phyloP scores from a whole-genome alignment of 2,797 vertebrate genomes.

The Taenioides sp. region DNA sequence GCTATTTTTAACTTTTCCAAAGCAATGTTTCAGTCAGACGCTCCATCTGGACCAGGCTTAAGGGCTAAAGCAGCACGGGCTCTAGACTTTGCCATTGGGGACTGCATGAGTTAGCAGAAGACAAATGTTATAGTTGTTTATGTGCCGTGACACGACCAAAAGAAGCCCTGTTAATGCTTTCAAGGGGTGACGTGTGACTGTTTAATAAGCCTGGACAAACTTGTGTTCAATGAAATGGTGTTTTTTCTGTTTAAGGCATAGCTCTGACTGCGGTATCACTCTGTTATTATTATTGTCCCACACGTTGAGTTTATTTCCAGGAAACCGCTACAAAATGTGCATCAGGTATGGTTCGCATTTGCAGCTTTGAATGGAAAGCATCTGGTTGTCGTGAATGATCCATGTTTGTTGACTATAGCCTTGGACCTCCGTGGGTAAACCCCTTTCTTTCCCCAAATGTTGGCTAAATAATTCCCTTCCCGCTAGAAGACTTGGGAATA shows the following conservation, averaged over 20 bases:
- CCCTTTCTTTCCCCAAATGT: slow-evolving; percentile 15
- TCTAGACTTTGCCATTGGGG: slow-evolving; percentile 55
- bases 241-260: slow-evolving; percentile 24
- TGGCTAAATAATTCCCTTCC: slow-evolving; percentile 18
- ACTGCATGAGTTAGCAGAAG: slow-evolving; percentile 57
- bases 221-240: slow-evolving; percentile 33
- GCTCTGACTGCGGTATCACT: slow-evolving; percentile 17
- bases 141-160: slow-evolving; percentile 46
- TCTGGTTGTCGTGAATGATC: slow-evolving; percentile 14
- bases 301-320: slow-evolving; percentile 24
- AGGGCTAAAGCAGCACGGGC: slow-evolving; percentile 49
- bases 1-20: slow-evolving; percentile 80
- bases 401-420: slow-evolving; percentile 14
- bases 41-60: slow-evolving; percentile 75
- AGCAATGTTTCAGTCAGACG: slow-evolving; percentile 65
- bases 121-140: slow-evolving; percentile 61
- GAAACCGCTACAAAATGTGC: slow-evolving; percentile 16
- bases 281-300: slow-evolving; percentile 12
- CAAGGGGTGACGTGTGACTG: slow-evolving; percentile 53
- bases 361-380: slow-evolving; percentile 12
- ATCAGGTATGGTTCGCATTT: slow-evolving; percentile 18
- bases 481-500: neutral
- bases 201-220: slow-evolving; percentile 49
- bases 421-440: slow-evolving; percentile 10
- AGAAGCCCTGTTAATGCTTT: slow-evolving; percentile 43